These are phyloP conservation scores for Ictalurus punctatus DNA, from an alignment of 2,113 vertebrate species.

Conservation along the genomic window DNA sequence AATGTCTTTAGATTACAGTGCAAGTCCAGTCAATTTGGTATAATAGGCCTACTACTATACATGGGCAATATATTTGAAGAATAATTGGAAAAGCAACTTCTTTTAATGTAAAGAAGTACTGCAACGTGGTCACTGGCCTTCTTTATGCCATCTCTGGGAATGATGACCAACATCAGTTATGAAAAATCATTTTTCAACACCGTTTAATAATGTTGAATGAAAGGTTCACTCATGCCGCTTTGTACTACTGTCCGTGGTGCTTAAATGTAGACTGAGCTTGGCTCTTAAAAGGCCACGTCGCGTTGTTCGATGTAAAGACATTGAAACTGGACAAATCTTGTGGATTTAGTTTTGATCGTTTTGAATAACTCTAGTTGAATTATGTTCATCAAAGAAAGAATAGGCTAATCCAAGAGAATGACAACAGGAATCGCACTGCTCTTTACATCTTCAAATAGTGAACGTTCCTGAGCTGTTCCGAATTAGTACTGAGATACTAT, in stretches of 20 bases:
- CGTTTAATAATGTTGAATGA: neutral
- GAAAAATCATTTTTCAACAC: neutral
- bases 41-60: neutral
- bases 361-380: neutral
- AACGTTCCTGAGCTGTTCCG: neutral
- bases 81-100: neutral
- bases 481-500: neutral
- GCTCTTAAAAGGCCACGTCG: neutral
- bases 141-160: neutral
- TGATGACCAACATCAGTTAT: neutral
- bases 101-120: neutral
- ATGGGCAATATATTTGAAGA: neutral
- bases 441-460: neutral
- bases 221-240: neutral
- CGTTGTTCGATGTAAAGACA: neutral
- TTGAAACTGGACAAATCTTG: neutral
- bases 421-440: neutral
- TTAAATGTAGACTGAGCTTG: neutral
- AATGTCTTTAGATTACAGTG: neutral
- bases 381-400: neutral
- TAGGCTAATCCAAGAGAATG: neutral
- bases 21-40: neutral
- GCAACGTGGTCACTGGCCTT: neutral
- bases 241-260: conserved; percentile 12
- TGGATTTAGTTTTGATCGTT: neutral